phyloP scores from a whole-genome alignment of 2,797 vertebrate species.

The Octomys mimax region DNA sequence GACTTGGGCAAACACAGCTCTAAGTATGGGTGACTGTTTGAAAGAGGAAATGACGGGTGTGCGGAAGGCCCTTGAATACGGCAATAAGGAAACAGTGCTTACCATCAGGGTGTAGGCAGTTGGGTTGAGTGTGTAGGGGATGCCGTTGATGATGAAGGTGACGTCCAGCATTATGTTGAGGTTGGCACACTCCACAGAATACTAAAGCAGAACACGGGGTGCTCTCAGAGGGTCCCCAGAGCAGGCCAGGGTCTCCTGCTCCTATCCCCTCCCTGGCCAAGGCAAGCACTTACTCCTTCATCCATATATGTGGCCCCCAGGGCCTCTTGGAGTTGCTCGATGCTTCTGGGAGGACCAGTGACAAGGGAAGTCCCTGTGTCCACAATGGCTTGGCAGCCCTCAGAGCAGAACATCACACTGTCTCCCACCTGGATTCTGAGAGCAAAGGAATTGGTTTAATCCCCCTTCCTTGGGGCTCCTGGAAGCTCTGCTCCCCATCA shows the following conservation, averaged over 20 bases:
- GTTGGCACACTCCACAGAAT: constrained; percentile 84
- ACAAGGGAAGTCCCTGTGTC: constrained; percentile 90
- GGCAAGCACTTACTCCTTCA: constrained; percentile 81
- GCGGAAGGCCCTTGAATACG: neutral
- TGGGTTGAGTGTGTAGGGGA: constrained; percentile 84
- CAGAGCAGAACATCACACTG: constrained; percentile 80
- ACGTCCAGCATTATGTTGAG: constrained; percentile 84
- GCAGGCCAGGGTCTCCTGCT: neutral
- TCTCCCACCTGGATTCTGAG: constrained; percentile 87
- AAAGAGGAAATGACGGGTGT: neutral
- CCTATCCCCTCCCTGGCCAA: neutral
- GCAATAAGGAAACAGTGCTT: constrained; percentile 45
- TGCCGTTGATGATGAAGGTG: constrained; percentile 88
- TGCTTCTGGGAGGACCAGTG: constrained; percentile 84
- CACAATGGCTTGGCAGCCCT: constrained; percentile 90
- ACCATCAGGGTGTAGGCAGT: constrained; percentile 88
- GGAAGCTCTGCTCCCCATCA: neutral
- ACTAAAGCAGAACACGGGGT: constrained; percentile 65
- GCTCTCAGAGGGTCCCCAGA: neutral
- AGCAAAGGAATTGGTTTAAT: neutral
- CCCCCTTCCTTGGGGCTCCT: neutral
- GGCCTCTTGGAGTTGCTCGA: constrained; percentile 84
- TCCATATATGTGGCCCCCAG: constrained; percentile 84
- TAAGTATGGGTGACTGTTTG: neutral
- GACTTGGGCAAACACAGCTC: neutral